A percentile compares a stretch with the other conserved stretches of the same genome.
Conservation (phyloP, 2,888 invertebrate genomes). For the Drosophila monieri region DNA sequence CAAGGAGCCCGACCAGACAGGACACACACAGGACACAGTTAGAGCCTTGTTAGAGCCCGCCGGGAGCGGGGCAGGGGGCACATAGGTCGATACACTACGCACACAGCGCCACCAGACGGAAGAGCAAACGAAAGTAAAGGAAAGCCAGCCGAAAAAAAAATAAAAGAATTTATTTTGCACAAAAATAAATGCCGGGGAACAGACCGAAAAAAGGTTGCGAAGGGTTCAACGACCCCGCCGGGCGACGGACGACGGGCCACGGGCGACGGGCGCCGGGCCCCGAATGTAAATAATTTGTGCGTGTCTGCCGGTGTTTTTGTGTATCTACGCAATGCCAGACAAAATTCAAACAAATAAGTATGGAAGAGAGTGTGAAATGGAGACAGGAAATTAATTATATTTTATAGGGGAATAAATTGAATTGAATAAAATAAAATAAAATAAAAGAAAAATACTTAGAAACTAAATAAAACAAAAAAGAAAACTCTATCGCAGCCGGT, state of each 20-base stretch:
- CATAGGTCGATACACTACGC: slow-evolving; percentile 27
- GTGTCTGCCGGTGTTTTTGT: slow-evolving; percentile 27
- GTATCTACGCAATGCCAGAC: slow-evolving; percentile 39
- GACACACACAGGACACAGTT: slow-evolving; percentile 32
- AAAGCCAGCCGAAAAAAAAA: slow-evolving; percentile 24
- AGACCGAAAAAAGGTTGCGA: slow-evolving; percentile 31
- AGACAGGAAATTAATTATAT: too few relatives aligned
- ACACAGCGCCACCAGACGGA: slow-evolving; percentile 31
- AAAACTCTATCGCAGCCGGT: slow-evolving; percentile 87
- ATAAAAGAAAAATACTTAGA: neutral
- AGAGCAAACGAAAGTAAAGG: slow-evolving; percentile 34
- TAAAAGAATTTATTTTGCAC: slow-evolving; percentile 21
- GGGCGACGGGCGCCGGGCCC: slow-evolving; percentile 7
- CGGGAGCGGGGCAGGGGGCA: neutral
- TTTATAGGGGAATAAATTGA: too few relatives aligned
- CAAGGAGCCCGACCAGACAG: slow-evolving; percentile 21
- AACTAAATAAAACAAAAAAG: neutral
- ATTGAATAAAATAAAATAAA: neutral
- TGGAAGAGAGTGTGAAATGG: too few relatives aligned
- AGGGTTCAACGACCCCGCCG: slow-evolving; percentile 36
- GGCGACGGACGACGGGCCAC: slow-evolving; percentile 1
- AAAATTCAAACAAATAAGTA: slow-evolving; percentile 5
- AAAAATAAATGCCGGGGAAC: slow-evolving; percentile 37
- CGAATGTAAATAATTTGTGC: slow-evolving; percentile 46
- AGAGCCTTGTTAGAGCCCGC: slow-evolving; percentile 16